Evolutionary conservation across 1,140 invertebrate species (phyloP).

Genomic region (Tenebrio molitor): DNA sequence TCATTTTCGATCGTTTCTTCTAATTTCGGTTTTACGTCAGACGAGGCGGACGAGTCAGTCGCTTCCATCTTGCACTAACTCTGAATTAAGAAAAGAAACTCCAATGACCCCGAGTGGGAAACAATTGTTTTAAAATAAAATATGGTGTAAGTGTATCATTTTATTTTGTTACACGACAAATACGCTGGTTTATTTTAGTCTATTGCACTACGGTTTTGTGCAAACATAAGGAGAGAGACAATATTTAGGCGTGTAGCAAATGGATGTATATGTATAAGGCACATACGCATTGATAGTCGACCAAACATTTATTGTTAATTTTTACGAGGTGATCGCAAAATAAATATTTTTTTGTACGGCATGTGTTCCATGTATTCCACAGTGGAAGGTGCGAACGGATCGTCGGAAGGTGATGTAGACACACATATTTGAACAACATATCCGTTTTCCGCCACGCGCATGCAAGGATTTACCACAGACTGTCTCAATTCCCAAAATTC

Average conservation of each 20-base stretch:
- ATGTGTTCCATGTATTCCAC: constrained; percentile 47
- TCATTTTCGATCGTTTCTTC: constrained; percentile 6
- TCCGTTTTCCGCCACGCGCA: constrained; percentile 58
- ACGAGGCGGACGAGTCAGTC: constrained; percentile 42
- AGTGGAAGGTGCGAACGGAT: constrained; percentile 49
- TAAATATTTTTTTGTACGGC: constrained; percentile 41
- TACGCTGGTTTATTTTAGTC: constrained; percentile 15
- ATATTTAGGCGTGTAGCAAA: constrained; percentile 32
- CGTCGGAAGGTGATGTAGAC: constrained; percentile 56
- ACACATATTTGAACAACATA: constrained; percentile 57
- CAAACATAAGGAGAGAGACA: constrained; percentile 41
- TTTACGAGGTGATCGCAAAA: not conserved
- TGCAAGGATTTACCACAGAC: constrained; percentile 47
- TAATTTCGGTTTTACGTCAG: constrained; percentile 42
- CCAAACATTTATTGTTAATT: constrained; percentile 34
- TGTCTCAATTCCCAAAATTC: no score
- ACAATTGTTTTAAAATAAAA: constrained; percentile 47
- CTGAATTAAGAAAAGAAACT: constrained; percentile 34
- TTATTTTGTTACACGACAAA: constrained; percentile 13
- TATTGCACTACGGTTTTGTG: not conserved
- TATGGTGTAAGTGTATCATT: not conserved
- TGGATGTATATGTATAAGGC: constrained; percentile 44
- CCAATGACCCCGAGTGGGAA: constrained; percentile 50
- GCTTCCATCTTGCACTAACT: constrained; percentile 43
- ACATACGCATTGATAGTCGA: constrained; percentile 29